A percentile compares a stretch with the other conserved stretches of the same genome.
Conservation (phyloP, 2,888 invertebrate species). For the Aspidapion aeneum region DNA sequence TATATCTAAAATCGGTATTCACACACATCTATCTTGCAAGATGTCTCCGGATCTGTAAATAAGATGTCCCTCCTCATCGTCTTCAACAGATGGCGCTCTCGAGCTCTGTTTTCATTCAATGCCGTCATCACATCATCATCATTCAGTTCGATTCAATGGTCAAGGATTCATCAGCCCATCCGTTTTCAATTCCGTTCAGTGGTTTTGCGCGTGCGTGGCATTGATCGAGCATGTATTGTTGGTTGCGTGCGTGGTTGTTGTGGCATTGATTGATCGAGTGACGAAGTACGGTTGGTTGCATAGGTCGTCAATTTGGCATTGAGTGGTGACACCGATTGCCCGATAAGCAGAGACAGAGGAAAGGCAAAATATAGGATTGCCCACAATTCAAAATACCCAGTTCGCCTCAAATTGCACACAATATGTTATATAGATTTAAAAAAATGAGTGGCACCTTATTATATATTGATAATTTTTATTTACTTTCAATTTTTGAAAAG, state of each 20-base stretch:
- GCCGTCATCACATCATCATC: conserved; percentile 41
- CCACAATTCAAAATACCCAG: conserved; percentile 55
- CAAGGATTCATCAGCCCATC: conserved; percentile 8
- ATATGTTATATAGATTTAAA: conserved; percentile 18
- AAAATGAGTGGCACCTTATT: conserved; percentile 20
- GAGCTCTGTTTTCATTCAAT: conserved; percentile 61
- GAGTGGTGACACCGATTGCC: conserved; percentile 46
- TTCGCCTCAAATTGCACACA: conserved; percentile 28
- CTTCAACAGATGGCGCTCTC: conserved; percentile 91
- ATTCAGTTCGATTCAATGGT: too few species aligned
- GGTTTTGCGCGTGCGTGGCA: not conserved
- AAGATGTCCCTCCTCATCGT: conserved; percentile 99
- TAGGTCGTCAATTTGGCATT: conserved; percentile 4
- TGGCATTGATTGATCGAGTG: not conserved
- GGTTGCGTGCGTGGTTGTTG: conserved; percentile 8
- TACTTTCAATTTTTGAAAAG: not conserved
- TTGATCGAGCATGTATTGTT: not conserved
- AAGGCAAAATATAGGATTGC: conserved; percentile 64
- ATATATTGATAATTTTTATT: not conserved
- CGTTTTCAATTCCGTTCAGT: conserved; percentile 1
- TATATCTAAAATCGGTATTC: conserved; percentile 58
- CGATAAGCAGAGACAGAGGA: conserved; percentile 65
- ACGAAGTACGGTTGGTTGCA: not conserved
- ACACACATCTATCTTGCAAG: conserved; percentile 99
- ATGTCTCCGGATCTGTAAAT: conserved; percentile 98